Conservation (phyloP, 1,140 invertebrate species). For the Lepidostoma basale region DNA sequence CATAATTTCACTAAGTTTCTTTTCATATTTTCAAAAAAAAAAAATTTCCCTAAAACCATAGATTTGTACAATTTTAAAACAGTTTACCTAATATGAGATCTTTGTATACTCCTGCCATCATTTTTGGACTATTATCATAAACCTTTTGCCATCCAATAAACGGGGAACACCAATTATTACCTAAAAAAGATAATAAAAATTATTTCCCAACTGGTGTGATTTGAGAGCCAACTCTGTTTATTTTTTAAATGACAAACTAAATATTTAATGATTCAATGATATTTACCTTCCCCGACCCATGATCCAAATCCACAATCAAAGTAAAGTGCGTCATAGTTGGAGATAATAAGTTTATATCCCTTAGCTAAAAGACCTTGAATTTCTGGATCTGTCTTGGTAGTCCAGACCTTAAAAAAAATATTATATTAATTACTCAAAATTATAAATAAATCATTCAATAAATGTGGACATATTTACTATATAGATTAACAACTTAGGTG, state of each 20-base stretch:
- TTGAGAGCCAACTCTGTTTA: too few species aligned
- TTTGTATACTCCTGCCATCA: slow-evolving; percentile 62
- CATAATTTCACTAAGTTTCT: too few species aligned
- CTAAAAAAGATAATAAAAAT: slow-evolving; percentile 54
- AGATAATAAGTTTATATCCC: slow-evolving; percentile 77
- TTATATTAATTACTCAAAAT: slow-evolving; percentile 2
- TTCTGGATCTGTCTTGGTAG: slow-evolving; percentile 65
- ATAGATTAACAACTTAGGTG: too few species aligned
- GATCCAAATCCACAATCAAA: slow-evolving; percentile 80
- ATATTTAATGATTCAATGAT: slow-evolving; percentile 20
- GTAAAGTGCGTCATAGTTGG: slow-evolving; percentile 84
- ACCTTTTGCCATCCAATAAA: slow-evolving; percentile 89
- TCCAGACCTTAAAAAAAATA: slow-evolving; percentile 71
- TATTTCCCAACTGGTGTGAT: too few species aligned
- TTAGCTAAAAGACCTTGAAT: slow-evolving; percentile 71
- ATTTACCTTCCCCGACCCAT: slow-evolving; percentile 64
- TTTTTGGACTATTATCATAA: slow-evolving; percentile 74
- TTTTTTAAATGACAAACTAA: background rate
- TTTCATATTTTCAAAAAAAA: too few species aligned
- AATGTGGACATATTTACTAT: too few species aligned
- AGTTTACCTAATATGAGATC: slow-evolving; percentile 62
- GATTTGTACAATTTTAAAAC: too few species aligned
- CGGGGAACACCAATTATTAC: slow-evolving; percentile 85
- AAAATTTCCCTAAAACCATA: too few species aligned
- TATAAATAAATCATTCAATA: background rate